Evolutionary conservation across 2,888 invertebrate genomes (phyloP).

Genomic region (Apodemia duryi): DNA sequence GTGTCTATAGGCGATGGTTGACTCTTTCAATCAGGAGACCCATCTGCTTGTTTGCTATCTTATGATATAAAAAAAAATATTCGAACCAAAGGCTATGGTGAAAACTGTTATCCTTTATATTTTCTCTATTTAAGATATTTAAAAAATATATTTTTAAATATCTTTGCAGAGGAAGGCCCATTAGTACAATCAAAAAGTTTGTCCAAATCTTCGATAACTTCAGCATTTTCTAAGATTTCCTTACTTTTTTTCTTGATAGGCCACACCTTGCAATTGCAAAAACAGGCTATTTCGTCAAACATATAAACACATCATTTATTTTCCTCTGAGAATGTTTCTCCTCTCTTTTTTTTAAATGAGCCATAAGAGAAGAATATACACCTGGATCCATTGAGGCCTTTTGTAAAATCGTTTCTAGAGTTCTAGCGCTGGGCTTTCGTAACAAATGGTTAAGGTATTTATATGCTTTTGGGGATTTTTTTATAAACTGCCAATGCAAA

Average conservation of each 20-base stretch:
- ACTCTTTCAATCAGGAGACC: too few relatives aligned
- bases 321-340: constrained; percentile 18
- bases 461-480: background rate
- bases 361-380: background rate
- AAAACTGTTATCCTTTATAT: too few relatives aligned
- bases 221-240: background rate
- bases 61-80: too few relatives aligned
- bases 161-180: background rate
- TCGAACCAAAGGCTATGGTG: too few relatives aligned
- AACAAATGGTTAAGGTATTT: background rate
- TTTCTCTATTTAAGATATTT: too few relatives aligned
- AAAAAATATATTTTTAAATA: background rate
- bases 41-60: too few relatives aligned
- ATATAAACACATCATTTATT: constrained; percentile 24
- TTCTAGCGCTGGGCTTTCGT: background rate
- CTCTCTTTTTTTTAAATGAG: constrained; percentile 17
- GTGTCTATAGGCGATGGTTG: too few relatives aligned
- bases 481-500: constrained; percentile 11
- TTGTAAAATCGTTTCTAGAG: background rate
- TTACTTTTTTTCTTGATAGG: background rate
- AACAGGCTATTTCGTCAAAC: constrained; percentile 31
- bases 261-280: background rate
- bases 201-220: background rate
- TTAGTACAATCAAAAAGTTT: background rate
- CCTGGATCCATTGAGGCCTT: background rate